phyloP scores from a whole-genome alignment of 2,797 vertebrate species.

The Astyanax mexicanus region DNA sequence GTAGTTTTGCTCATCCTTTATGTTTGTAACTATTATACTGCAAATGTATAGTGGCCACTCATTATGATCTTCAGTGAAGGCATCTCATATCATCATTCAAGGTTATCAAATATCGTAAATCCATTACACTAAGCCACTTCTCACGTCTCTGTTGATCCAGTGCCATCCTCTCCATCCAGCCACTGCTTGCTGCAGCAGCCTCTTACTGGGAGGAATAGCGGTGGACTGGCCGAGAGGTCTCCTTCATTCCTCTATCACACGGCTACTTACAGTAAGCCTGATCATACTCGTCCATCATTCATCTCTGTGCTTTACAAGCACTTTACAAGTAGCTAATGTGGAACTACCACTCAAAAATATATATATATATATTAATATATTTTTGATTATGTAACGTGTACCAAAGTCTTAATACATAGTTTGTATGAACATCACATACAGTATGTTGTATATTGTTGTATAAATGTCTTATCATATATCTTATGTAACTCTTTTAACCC shows the following conservation, averaged over 20 bases:
- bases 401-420: constrained; percentile 3
- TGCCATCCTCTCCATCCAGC: constrained; percentile 63
- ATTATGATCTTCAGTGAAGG: neutral
- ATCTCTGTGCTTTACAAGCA: constrained; percentile 2
- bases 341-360: neutral
- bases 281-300: constrained; percentile 31
- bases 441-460: neutral
- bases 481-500: neutral
- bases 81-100: constrained; percentile 20
- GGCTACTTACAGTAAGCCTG: constrained; percentile 76
- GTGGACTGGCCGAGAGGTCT: constrained; percentile 73
- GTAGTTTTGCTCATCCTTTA: neutral
- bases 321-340: constrained; percentile 16
- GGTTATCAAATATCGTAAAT: neutral
- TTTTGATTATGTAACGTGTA: neutral
- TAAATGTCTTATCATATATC: neutral
- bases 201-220: constrained; percentile 68
- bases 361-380: neutral
- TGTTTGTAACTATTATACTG: neutral
- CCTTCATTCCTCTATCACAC: constrained; percentile 80
- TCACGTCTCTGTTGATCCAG: constrained; percentile 64
- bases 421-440: constrained; percentile 7
- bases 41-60: neutral
- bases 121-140: constrained; percentile 34
- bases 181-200: constrained; percentile 67